Conservation (phyloP, 2,113 vertebrate species). For the Tetrax tetrax region DNA sequence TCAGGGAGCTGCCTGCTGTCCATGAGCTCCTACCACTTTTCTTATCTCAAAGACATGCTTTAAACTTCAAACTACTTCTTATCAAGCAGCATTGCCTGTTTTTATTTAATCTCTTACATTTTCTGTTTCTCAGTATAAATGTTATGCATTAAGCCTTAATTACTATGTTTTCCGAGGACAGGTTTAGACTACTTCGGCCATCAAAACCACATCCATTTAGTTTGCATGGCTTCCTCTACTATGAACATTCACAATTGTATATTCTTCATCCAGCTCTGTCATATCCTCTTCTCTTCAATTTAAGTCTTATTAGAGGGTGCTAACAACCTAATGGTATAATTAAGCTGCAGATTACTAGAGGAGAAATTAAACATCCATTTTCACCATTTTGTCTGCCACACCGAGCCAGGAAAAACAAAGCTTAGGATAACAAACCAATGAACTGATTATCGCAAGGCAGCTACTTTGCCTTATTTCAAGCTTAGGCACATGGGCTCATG, state of each 20-base stretch:
- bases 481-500: neutral
- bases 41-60: neutral
- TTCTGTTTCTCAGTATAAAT: neutral
- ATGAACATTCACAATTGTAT: neutral
- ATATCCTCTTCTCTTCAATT: neutral
- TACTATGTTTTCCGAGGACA: neutral
- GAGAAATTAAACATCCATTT: neutral
- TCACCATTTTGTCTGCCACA: neutral
- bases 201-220: neutral
- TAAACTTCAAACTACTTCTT: neutral
- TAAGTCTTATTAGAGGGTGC: neutral
- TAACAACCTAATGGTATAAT: neutral
- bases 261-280: neutral
- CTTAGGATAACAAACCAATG: neutral
- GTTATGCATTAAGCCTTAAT: neutral
- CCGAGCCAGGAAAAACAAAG: neutral
- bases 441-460: neutral
- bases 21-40: neutral
- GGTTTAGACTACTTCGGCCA: neutral
- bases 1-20: neutral
- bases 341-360: neutral
- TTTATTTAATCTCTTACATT: neutral
- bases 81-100: neutral
- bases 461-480: neutral
- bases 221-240: neutral